Base-by-base conservation (phyloP, 2,797 vertebrate genomes). In the Gymnoscopelus braueri region DNA sequence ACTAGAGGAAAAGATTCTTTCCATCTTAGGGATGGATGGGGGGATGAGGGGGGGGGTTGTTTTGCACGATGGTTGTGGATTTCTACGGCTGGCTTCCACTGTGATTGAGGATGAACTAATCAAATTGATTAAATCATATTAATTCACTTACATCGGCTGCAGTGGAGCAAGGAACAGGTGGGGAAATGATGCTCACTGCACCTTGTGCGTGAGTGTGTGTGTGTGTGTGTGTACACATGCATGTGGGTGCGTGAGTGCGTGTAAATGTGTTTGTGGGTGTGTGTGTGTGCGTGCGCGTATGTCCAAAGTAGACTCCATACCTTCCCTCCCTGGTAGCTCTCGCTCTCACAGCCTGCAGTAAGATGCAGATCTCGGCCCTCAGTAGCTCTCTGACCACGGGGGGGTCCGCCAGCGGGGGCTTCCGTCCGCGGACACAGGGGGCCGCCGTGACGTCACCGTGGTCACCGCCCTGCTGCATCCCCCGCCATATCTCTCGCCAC, bases 351-450 rank as follows among this genome's bases (percentile, higher is more conserved):
- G 68, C 82, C 71, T 83, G 73, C 8, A 88, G 74, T 67, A 88
- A 74, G 78, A 90, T 84, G 75, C 85, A 79, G 71, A 91, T 83
- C 79, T 92, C 91, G 9, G 77, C 84, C 76, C 83, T 86, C 74
- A 90, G 63, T 82, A 90, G 82, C 77, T 87, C 89, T 84, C 90
- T 91, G 57, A 90, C 57, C 2, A 19, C 85, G 2, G 89, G 88
- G 14, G 91, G 89, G 81, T 92, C 91, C 6, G 84, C 61, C 2
- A 89, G 75, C 44, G 55, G 61, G 19, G 63, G 29, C 19, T 15
- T 53, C 26, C 51, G 72, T 4, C 10, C 49, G 49, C 7, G n/a
- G 19, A 61, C 11, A 19, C 68, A 60, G 0, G 57, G 65, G 51
- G 74, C 74, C 53, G 57, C 68, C 2, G 58, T 19, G 15, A 47